Percentiles rank a stretch among this genome's conserved stretches.
phyloP scores from a whole-genome alignment of 1,140 invertebrate species.

The Apis florea region DNA sequence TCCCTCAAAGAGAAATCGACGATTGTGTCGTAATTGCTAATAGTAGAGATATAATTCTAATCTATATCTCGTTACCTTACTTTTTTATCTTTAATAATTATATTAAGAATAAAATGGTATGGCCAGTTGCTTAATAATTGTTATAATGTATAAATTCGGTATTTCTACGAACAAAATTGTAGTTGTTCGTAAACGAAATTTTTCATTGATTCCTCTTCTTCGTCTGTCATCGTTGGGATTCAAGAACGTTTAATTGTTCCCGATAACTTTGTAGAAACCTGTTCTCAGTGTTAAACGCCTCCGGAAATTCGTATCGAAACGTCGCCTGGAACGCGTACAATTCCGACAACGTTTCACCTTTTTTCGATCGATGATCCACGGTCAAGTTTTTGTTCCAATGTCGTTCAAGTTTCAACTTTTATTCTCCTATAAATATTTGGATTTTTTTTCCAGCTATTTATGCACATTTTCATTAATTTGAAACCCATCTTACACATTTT shows the following conservation, averaged over 20 bases:
- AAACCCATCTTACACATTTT: too few relatives aligned
- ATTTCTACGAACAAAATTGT: too few relatives aligned
- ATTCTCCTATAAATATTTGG: neutral
- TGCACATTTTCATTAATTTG: too few relatives aligned
- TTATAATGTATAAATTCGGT: too few relatives aligned
- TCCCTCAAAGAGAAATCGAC: too few relatives aligned
- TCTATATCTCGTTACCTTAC: too few relatives aligned
- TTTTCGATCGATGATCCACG: neutral
- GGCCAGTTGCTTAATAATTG: too few relatives aligned
- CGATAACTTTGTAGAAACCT: slow-evolving; percentile 21
- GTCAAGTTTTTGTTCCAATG: neutral
- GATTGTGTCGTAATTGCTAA: too few relatives aligned
- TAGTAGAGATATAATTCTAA: neutral
- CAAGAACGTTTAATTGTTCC: neutral
- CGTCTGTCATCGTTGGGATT: neutral
- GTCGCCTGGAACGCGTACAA: slow-evolving; percentile 9
- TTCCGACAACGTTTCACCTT: neutral
- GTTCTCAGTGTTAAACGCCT: slow-evolving; percentile 23
- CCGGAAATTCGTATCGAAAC: slow-evolving; percentile 13
- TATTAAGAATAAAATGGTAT: too few relatives aligned
- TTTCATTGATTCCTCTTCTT: neutral
- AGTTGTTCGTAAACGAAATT: neutral
- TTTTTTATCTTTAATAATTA: too few relatives aligned
- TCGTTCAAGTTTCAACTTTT: neutral
- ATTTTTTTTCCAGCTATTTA: neutral